Evolutionary conservation across 2,797 vertebrate species (phyloP).

Genomic region (Esox masquinongy): DNA sequence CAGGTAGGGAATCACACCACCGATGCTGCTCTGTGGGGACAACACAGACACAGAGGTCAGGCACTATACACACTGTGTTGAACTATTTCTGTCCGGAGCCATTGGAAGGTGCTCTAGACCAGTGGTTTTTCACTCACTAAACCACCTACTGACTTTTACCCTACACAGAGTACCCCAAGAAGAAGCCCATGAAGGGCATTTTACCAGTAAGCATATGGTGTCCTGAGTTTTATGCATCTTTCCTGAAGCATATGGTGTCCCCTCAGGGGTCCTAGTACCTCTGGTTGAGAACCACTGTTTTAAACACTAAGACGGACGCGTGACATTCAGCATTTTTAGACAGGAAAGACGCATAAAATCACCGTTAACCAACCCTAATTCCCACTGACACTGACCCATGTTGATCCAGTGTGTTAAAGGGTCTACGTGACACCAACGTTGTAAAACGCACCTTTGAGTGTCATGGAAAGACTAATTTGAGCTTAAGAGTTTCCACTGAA

Average conservation of each 20-base stretch:
- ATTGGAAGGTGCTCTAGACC: too few relatives aligned
- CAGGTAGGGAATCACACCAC: conserved; percentile 84
- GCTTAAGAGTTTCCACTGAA: conserved; percentile 26
- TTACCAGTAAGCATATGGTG: too few relatives aligned
- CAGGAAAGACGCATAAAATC: neutral
- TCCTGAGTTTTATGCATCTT: too few relatives aligned
- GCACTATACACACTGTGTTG: neutral
- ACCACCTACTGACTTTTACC: too few relatives aligned
- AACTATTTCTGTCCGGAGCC: too few relatives aligned
- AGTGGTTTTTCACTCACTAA: too few relatives aligned
- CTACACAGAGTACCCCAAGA: too few relatives aligned
- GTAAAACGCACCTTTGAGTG: neutral
- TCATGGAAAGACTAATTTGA: conserved; percentile 2
- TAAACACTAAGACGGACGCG: too few relatives aligned
- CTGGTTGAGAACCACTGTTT: too few relatives aligned
- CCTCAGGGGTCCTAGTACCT: too few relatives aligned
- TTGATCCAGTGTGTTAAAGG: neutral
- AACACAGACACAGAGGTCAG: neutral
- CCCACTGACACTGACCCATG: neutral
- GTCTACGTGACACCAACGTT: neutral
- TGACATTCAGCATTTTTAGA: neutral
- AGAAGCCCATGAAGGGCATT: too few relatives aligned
- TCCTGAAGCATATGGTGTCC: too few relatives aligned
- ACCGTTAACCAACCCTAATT: neutral
- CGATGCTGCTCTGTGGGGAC: conserved; percentile 50